Base-by-base conservation (phyloP, 2,797 vertebrate genomes). In the Enteromius unitaeniatus region DNA sequence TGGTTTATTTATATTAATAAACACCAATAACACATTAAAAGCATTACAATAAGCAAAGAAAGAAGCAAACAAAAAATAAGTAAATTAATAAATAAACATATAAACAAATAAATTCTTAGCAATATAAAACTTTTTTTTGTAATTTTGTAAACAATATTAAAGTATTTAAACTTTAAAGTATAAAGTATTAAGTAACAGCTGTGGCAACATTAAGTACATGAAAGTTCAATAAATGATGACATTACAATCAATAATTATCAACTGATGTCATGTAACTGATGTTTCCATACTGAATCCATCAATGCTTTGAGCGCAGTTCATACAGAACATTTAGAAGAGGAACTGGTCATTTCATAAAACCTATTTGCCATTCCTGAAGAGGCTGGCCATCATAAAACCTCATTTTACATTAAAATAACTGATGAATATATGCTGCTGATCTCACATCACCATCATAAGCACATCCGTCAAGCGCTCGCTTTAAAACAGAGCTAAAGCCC, bases 401-500 rank as follows among this genome's bases (percentile, higher is more conserved):
- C 1, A 47, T 78, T 78, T 42, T 1, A 78, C 40, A 37, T 79
- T 68, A 26, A 55, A 45, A 51, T 26, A 51, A 51, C 58, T 17
- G 78, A 53, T 58, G 49, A 70, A 58, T 11, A 79, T n/a, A 51
- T 1, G 34, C 37, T n/a, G 34, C 15, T 67, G 42, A 72, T 81
- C 67, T 19, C 79, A 14, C 67, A 72, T 81, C 79, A 58, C 26
- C 67, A 21, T 72, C 37, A 70, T 31, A 55, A 81, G 34, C 62
- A 55, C 81, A 76, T 82, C 45, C 49, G 58, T 62, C 14, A 11
- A 28, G 23, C 13, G 11, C 42, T 60, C 40, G 23, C 47, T 73
- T 60, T 49, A 40, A 62, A 26, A 62, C 53, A 47, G 5, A 72
- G 26, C 51, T n/a, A 17, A 72, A 34, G 23, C 69, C 37, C 42